Percentiles rank a stretch among this genome's conserved stretches.
phyloP scores from a whole-genome alignment of 2,888 invertebrate species.

The Chrysomela aeneicollis region DNA sequence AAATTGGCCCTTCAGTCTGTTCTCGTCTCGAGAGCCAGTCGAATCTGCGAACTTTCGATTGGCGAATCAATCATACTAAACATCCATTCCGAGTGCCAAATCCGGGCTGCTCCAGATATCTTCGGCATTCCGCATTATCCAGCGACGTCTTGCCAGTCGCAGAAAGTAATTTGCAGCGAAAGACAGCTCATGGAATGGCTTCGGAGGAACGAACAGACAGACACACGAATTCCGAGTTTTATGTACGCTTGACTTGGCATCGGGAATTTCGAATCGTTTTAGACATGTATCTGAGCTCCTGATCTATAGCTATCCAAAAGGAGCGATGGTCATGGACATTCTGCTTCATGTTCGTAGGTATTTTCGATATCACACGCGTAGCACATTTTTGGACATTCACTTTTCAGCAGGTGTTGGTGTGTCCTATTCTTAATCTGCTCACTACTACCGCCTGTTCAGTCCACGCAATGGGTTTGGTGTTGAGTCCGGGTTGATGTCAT shows the following conservation, averaged over 20 bases:
- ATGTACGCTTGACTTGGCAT: background rate
- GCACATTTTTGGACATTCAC: too few species aligned
- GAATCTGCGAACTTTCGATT: background rate
- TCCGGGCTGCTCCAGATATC: background rate
- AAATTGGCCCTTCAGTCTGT: background rate
- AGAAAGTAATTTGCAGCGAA: constrained; percentile 5
- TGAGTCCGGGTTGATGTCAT: too few species aligned
- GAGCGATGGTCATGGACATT: too few species aligned
- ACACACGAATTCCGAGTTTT: background rate
- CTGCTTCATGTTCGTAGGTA: too few species aligned
- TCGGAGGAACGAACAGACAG: constrained; percentile 3
- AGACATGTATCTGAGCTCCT: constrained; percentile 1
- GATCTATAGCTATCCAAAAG: background rate
- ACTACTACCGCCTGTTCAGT: too few species aligned
- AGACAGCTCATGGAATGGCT: background rate
- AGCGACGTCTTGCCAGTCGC: background rate
- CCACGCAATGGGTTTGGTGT: too few species aligned
- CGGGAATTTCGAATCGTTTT: background rate
- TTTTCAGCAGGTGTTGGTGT: too few species aligned
- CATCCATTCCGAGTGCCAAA: background rate
- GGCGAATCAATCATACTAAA: constrained; percentile 1
- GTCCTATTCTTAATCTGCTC: too few species aligned
- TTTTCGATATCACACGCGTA: too few species aligned
- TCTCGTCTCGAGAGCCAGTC: background rate
- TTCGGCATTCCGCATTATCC: constrained; percentile 1